A percentile compares a stretch with the other conserved stretches of the same genome.
Evolutionary conservation across 2,797 vertebrate species (phyloP).

Genomic region (Mycteria americana): DNA sequence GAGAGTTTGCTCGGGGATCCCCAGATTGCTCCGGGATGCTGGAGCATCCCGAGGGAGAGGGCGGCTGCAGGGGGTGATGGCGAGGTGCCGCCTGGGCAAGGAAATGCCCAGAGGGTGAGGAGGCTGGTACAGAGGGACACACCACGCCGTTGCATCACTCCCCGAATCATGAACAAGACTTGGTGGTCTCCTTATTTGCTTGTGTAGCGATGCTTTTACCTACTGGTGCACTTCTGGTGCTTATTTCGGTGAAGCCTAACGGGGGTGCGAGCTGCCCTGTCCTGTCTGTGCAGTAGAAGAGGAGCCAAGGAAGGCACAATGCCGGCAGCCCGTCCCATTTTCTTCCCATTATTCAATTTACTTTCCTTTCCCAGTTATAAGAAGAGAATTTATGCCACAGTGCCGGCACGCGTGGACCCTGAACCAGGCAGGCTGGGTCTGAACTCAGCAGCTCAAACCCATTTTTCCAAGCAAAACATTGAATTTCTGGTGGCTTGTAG

Average conservation of each 20-base stretch:
- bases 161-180: background rate
- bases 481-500: background rate
- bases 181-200: background rate
- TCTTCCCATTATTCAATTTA: background rate
- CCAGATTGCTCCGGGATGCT: background rate
- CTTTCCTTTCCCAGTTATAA: background rate
- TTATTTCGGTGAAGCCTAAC: background rate
- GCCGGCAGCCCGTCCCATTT: background rate
- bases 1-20: background rate
- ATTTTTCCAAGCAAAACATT: background rate
- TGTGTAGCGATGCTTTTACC: background rate
- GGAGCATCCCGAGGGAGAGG: background rate
- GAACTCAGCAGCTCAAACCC: background rate
- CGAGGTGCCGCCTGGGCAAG: background rate
- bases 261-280: background rate
- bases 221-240: background rate
- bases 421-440: background rate
- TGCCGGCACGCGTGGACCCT: rapidly evolving
- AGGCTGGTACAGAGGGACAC: rapidly evolving
- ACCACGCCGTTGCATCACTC: background rate
- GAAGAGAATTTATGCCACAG: background rate
- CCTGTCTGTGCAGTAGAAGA: background rate
- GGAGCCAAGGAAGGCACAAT: background rate
- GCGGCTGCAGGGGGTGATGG: rapidly evolving
- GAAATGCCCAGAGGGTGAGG: rapidly evolving